phyloP scores from a whole-genome alignment of 1,140 invertebrate species.

The Muscidifurax raptorellus region DNA sequence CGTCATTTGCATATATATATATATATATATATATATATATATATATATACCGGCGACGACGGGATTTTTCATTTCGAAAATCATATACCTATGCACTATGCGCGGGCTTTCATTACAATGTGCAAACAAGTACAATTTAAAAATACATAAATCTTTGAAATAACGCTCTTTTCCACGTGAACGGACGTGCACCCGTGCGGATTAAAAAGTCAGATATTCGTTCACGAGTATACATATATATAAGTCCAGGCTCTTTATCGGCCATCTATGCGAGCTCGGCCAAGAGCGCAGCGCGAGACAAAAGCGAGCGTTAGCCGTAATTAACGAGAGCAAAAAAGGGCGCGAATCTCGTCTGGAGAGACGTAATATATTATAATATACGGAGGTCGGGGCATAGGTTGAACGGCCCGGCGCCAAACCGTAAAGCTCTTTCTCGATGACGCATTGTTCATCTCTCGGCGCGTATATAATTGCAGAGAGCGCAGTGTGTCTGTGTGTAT shows the following conservation, averaged over 20 bases:
- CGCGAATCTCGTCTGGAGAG: neutral
- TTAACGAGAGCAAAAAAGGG: slow-evolving; percentile 10
- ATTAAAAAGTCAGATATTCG: no score
- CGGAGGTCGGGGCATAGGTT: neutral
- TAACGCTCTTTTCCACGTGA: no score
- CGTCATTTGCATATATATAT: no score
- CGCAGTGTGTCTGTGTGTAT: no score
- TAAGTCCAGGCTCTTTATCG: no score
- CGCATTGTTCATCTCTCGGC: slow-evolving; percentile 20
- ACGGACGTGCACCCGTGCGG: no score
- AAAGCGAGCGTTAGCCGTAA: neutral
- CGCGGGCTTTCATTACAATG: no score
- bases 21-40: no score
- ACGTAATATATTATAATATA: neutral
- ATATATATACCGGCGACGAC: neutral
- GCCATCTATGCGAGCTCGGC: neutral
- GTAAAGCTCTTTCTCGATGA: slow-evolving; percentile 13
- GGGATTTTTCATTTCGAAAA: neutral
- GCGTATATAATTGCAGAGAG: slow-evolving; percentile 11
- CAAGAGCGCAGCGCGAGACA: neutral
- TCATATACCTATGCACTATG: no score
- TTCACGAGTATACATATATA: no score
- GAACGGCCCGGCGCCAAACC: slow-evolving; percentile 32
- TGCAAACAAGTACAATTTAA: no score
- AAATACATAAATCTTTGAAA: no score